Percentiles rank a stretch among this genome's conserved stretches.
These are phyloP conservation scores for Cantharis lateralis DNA, from an alignment of 2,888 invertebrate genomes.

Conservation along the genomic window DNA sequence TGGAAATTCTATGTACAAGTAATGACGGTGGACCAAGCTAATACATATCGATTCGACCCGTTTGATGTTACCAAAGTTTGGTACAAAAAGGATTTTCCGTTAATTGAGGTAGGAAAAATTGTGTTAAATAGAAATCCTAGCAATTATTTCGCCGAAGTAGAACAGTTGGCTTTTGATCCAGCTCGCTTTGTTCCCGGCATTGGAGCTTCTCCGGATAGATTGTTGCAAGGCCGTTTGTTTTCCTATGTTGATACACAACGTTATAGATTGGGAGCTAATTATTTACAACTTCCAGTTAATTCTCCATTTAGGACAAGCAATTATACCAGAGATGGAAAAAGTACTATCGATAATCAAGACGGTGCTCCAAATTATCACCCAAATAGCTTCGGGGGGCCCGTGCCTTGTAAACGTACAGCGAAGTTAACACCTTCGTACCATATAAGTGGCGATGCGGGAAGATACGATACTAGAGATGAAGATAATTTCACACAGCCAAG, in stretches of 20 bases:
- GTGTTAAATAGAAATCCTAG: conserved; percentile 86
- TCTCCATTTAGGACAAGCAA: conserved; percentile 81
- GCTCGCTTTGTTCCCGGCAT: conserved; percentile 90
- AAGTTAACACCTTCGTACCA: conserved; percentile 63
- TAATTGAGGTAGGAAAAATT: conserved; percentile 86
- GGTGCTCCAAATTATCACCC: conserved; percentile 97
- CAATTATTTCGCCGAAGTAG: conserved; percentile 95
- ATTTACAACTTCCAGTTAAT: conserved; percentile 91
- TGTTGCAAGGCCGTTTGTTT: conserved; percentile 87
- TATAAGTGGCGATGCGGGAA: conserved; percentile 74
- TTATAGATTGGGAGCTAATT: conserved; percentile 89
- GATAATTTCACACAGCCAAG: conserved; percentile 90
- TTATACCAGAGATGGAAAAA: conserved; percentile 88
- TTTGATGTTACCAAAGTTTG: conserved; percentile 94
- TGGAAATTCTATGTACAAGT: conserved; percentile 84
- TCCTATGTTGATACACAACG: conserved; percentile 91
- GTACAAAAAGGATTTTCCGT: conserved; percentile 85
- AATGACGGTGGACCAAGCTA: conserved; percentile 88
- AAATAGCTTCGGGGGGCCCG: conserved; percentile 92
- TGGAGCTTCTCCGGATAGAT: conserved; percentile 90
- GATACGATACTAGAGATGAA: conserved; percentile 81
- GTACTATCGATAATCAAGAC: conserved; percentile 78
- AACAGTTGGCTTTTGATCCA: conserved; percentile 90
- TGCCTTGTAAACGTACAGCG: conserved; percentile 68
- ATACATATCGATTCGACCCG: conserved; percentile 80